Conservation (phyloP, 2,797 vertebrate species). For the Ctenochaetus hawaiiensis region DNA sequence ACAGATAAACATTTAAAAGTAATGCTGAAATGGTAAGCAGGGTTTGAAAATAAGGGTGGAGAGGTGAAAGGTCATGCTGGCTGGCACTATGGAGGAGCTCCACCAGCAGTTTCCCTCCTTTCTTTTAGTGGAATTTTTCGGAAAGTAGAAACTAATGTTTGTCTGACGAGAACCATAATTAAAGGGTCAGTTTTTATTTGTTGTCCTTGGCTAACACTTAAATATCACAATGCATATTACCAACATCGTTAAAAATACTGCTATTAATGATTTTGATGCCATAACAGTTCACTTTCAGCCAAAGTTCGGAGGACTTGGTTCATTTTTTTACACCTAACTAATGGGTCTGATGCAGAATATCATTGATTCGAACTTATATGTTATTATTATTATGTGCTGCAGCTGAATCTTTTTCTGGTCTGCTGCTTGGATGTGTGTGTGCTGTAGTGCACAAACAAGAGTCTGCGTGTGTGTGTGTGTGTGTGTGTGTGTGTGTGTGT, state of each 20-base stretch:
- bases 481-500: neutral
- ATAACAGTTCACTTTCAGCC: neutral
- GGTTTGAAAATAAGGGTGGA: neutral
- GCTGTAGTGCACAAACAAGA: neutral
- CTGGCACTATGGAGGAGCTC: too few relatives aligned
- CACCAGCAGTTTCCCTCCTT: neutral
- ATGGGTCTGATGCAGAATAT: neutral
- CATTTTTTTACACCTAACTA: neutral
- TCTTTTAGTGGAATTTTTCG: neutral
- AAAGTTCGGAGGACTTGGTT: neutral
- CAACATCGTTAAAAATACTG: neutral
- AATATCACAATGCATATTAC: neutral
- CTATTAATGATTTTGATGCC: neutral
- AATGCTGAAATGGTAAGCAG: neutral
- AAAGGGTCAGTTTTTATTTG: neutral
- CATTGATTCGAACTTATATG: neutral
- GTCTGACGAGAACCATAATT: too few relatives aligned
- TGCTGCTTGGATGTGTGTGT: neutral
- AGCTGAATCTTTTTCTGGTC: neutral
- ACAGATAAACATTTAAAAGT: too few relatives aligned
- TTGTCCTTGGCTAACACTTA: neutral
- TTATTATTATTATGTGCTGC: neutral
- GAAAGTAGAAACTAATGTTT: too few relatives aligned
- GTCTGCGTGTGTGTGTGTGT: neutral
- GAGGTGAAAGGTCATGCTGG: neutral